These are phyloP conservation scores for Bombyx mori DNA, from an alignment of 1,140 invertebrate species.

Conservation along the genomic window ASM3026992v2 NC_085108.1:3449501-3450000, in stretches of 20 bases:
- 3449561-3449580: background rate
- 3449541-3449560: slow-evolving; percentile 9
- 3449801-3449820: slow-evolving; percentile 17
- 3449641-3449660: slow-evolving; percentile 49
- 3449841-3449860: slow-evolving; percentile 20
- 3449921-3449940: slow-evolving; percentile 15
- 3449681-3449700: slow-evolving; percentile 44
- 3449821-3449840: slow-evolving; percentile 18
- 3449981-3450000: slow-evolving; percentile 21
- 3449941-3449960: slow-evolving; percentile 14
- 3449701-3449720: slow-evolving; percentile 33
- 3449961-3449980: slow-evolving; percentile 8
- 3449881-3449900: slow-evolving; percentile 21
- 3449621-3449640: slow-evolving; percentile 50
- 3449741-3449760: slow-evolving; percentile 25
- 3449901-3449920: slow-evolving; percentile 19
- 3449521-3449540: background rate
- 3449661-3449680: slow-evolving; percentile 49
- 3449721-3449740: slow-evolving; percentile 48
- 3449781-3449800: slow-evolving; percentile 21
- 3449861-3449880: slow-evolving; percentile 15
- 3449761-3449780: slow-evolving; percentile 29
- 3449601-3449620: slow-evolving; percentile 18
- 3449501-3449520: slow-evolving; percentile 5
- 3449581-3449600: slow-evolving; percentile 9